A percentile compares a stretch with the other conserved stretches of the same genome.
phyloP scores from a whole-genome alignment of 2,113 vertebrate genomes.

The Pygoscelis adeliae region DNA sequence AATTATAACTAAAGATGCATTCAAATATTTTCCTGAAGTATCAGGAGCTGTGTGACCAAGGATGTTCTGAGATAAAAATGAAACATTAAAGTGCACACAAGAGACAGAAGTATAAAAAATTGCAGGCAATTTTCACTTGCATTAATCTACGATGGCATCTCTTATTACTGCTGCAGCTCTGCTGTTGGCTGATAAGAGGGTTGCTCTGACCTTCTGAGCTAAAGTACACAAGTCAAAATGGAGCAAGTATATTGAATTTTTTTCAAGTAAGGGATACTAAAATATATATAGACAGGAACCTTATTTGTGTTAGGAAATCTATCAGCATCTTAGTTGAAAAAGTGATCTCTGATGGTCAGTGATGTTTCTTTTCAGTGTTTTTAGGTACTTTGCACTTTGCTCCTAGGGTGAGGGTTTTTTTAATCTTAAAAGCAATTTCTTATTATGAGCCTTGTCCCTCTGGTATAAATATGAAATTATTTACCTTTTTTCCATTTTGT shows the following conservation, averaged over 20 bases:
- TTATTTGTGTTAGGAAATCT: background rate
- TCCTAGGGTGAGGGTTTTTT: background rate
- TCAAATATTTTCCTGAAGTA: constrained; percentile 48
- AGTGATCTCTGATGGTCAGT: background rate
- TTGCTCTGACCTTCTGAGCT: constrained; percentile 55
- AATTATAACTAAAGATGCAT: constrained; percentile 16
- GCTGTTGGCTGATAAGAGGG: constrained; percentile 47
- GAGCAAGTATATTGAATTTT: background rate
- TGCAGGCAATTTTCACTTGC: constrained; percentile 51
- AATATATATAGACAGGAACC: background rate
- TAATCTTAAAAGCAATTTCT: background rate
- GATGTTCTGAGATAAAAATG: constrained; percentile 36
- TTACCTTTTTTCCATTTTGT: background rate
- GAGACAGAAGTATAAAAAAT: constrained; percentile 47
- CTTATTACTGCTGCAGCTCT: constrained; percentile 55
- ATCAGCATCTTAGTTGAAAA: background rate
- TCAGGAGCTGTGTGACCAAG: background rate
- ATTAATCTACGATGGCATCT: constrained; percentile 74
- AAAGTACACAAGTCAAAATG: constrained; percentile 31
- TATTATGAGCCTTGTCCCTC: background rate
- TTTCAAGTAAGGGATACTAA: background rate
- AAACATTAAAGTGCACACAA: constrained; percentile 33
- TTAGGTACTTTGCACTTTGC: background rate
- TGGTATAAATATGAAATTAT: background rate
- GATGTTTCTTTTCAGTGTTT: background rate